A percentile compares a stretch with the other conserved stretches of the same genome.
These are phyloP conservation scores for Cheilosia vulpina DNA, from an alignment of 2,888 invertebrate genomes.

Conservation along the genomic window DNA sequence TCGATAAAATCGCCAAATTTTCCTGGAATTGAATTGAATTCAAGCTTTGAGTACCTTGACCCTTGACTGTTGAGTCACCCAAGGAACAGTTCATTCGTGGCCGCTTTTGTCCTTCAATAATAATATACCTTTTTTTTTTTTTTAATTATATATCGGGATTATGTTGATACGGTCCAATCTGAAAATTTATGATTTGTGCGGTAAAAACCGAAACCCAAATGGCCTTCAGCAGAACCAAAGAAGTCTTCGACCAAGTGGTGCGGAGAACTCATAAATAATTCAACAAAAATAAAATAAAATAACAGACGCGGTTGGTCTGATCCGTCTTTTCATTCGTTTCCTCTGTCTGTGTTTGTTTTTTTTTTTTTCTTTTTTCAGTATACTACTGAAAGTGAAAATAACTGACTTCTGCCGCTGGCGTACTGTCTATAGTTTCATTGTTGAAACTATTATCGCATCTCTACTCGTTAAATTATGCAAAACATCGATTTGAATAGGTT, in stretches of 20 bases:
- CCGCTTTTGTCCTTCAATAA: neutral
- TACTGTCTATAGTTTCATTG: constrained; percentile 1
- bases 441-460: neutral
- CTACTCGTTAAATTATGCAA: neutral
- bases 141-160: neutral
- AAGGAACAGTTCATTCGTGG: neutral
- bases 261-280: constrained; percentile 18
- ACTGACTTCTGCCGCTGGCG: neutral
- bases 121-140: too few relatives aligned
- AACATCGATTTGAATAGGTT: constrained; percentile 5
- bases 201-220: neutral
- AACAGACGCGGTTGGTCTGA: neutral
- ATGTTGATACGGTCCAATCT: neutral
- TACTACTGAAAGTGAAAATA: constrained; percentile 6
- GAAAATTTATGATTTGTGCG: neutral
- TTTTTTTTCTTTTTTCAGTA: neutral
- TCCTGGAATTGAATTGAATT: neutral
- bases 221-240: constrained; percentile 6
- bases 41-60: neutral
- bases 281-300: neutral
- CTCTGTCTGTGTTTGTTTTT: neutral
- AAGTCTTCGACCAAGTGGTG: neutral
- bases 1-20: neutral
- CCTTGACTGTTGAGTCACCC: neutral
- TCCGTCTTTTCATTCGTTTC: neutral